Conservation (phyloP, 2,888 invertebrate species). For the Rhingia campestris region DNA sequence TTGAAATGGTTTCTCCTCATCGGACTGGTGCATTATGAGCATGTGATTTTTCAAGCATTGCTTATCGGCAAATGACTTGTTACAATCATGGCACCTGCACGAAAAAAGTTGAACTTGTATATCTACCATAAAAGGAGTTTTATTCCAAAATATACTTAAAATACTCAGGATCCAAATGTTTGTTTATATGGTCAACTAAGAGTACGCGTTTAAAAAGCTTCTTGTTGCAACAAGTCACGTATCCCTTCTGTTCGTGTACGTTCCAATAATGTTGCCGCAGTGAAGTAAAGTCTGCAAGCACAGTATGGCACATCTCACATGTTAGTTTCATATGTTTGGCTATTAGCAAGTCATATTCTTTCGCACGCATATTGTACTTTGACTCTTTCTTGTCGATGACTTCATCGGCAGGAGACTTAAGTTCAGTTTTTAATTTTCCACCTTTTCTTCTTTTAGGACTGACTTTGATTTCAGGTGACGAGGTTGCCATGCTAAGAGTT, state of each 20-base stretch:
- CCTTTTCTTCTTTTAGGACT: conserved; percentile 3
- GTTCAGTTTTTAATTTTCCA: conserved; percentile 12
- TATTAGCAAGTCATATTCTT: conserved; percentile 80
- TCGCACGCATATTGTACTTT: conserved; percentile 75
- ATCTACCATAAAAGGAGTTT: too few species aligned
- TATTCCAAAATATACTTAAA: conserved; percentile 78
- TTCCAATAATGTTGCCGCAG: conserved; percentile 80
- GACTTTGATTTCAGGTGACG: not conserved
- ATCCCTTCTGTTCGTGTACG: conserved; percentile 79
- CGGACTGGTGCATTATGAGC: conserved; percentile 80
- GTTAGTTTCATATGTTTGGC: conserved; percentile 79
- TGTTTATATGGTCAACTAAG: conserved; percentile 81
- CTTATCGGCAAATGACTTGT: conserved; percentile 81
- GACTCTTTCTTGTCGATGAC: conserved; percentile 71
- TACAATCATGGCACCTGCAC: conserved; percentile 79
- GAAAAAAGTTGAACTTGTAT: not conserved
- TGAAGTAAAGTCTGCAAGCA: conserved; percentile 78
- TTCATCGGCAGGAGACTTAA: conserved; percentile 12
- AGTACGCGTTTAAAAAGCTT: conserved; percentile 80
- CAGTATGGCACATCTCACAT: conserved; percentile 79
- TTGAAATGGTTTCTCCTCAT: conserved; percentile 79
- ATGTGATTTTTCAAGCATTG: conserved; percentile 81
- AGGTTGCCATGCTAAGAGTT: conserved; percentile 7
- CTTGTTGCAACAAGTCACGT: conserved; percentile 80
- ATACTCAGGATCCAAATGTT: conserved; percentile 81